Percentiles rank a stretch among this genome's conserved stretches.
These are phyloP conservation scores for Salvelinus fontinalis DNA, from an alignment of 2,113 vertebrate species.

Conservation along the genomic window DNA sequence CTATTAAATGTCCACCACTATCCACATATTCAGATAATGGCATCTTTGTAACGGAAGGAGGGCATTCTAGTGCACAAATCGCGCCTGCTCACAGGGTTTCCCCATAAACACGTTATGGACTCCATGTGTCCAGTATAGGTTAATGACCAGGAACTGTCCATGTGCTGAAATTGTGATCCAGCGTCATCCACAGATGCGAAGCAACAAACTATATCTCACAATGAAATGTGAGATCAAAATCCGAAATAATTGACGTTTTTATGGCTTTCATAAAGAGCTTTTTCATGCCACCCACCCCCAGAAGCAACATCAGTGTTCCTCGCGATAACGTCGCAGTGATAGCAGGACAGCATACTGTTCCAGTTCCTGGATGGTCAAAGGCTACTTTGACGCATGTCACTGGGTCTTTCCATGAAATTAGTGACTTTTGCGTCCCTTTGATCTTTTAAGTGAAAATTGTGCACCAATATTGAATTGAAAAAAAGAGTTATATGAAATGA, in stretches of 20 bases:
- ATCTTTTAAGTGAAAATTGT: too few relatives aligned
- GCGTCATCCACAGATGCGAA: slow-evolving; percentile 46
- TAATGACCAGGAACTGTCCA: slow-evolving; percentile 69
- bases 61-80: slow-evolving; percentile 39
- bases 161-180: slow-evolving; percentile 62
- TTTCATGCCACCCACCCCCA: slow-evolving; percentile 35
- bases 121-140: slow-evolving; percentile 62
- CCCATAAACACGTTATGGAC: slow-evolving; percentile 64
- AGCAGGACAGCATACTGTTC: not conserved
- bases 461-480: too few relatives aligned
- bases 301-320: slow-evolving; percentile 59
- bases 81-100: slow-evolving; percentile 56
- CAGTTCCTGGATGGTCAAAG: not conserved
- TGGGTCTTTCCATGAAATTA: too few relatives aligned
- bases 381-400: not conserved
- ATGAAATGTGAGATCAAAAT: not conserved
- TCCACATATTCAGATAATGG: slow-evolving; percentile 39
- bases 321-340: slow-evolving; percentile 60
- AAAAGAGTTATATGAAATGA: too few relatives aligned
- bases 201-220: slow-evolving; percentile 19
- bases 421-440: too few relatives aligned
- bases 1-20: slow-evolving; percentile 38
- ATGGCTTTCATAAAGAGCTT: not conserved
- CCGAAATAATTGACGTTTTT: not conserved
- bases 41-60: slow-evolving; percentile 45